These are phyloP conservation scores for Cottoperca gobio DNA, from an alignment of 2,797 vertebrate species.

Conservation along the genomic window DNA sequence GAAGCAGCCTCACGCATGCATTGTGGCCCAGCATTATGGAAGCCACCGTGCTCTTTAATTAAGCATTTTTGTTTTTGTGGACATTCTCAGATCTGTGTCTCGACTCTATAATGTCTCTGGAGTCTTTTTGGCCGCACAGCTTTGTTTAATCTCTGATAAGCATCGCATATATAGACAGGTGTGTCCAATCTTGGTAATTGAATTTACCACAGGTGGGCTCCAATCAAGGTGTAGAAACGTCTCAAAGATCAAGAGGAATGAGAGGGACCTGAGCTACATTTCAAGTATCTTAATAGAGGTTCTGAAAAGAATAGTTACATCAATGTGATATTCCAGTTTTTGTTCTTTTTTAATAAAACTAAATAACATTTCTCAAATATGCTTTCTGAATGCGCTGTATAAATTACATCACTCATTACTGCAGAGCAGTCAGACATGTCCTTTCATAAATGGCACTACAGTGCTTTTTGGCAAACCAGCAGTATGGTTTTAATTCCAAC, in stretches of 20 bases:
- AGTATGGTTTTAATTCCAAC: conserved; percentile 25
- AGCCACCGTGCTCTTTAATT: background rate
- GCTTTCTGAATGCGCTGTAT: background rate
- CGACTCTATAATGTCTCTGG: background rate
- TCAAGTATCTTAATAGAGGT: background rate
- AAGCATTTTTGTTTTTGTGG: background rate
- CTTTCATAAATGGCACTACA: background rate
- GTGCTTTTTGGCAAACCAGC: conserved; percentile 5
- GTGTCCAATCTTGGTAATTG: background rate
- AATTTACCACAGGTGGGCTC: background rate
- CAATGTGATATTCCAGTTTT: background rate
- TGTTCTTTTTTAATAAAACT: background rate
- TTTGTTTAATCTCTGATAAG: too few species aligned
- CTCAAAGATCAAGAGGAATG: background rate
- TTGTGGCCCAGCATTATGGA: too few species aligned
- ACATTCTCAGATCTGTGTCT: background rate
- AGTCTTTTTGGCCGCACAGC: too few species aligned
- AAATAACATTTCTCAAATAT: background rate
- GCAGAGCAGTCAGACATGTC: background rate
- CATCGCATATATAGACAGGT: too few species aligned
- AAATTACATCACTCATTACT: background rate
- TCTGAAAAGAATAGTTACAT: background rate
- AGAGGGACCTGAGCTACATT: background rate
- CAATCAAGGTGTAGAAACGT: background rate
- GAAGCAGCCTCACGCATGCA: too few species aligned